phyloP scores from a whole-genome alignment of 2,888 invertebrate genomes.

The Heliconius ethilla region DNA sequence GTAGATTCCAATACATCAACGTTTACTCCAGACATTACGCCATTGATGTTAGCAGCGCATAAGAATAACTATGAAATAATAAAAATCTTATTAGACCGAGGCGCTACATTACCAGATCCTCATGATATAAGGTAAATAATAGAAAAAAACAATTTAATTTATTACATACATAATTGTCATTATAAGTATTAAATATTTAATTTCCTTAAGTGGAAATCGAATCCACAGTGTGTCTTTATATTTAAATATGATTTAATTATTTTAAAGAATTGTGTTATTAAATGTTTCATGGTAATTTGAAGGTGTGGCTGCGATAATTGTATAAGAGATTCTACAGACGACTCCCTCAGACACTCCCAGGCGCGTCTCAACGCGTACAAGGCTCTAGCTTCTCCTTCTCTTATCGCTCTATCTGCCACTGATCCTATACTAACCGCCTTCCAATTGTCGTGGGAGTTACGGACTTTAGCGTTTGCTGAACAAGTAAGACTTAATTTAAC shows the following conservation, averaged over 20 bases:
- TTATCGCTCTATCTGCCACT: conserved; percentile 94
- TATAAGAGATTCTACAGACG: conserved; percentile 86
- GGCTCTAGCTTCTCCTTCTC: conserved; percentile 95
- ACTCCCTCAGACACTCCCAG: conserved; percentile 90
- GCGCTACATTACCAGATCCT: conserved; percentile 94
- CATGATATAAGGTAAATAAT: conserved; percentile 88
- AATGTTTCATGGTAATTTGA: neutral
- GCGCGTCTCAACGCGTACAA: conserved; percentile 96
- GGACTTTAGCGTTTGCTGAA: conserved; percentile 92
- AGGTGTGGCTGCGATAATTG: conserved; percentile 96
- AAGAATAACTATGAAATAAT: conserved; percentile 98
- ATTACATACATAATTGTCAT: too few species aligned
- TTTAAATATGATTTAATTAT: too few species aligned
- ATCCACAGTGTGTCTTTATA: too few species aligned
- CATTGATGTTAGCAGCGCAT: conserved; percentile 95
- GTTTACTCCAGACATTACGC: conserved; percentile 96
- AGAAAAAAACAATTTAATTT: neutral
- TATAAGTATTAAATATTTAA: too few species aligned
- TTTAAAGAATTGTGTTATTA: too few species aligned
- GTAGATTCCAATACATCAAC: conserved; percentile 90
- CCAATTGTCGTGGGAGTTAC: conserved; percentile 96
- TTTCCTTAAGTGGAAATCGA: too few species aligned
- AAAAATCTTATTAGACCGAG: conserved; percentile 94
- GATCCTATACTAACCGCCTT: conserved; percentile 97
- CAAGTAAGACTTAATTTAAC: conserved; percentile 54